Conservation (phyloP, 2,113 vertebrate genomes). For the Cyanoramphus novaezelandiae region DNA sequence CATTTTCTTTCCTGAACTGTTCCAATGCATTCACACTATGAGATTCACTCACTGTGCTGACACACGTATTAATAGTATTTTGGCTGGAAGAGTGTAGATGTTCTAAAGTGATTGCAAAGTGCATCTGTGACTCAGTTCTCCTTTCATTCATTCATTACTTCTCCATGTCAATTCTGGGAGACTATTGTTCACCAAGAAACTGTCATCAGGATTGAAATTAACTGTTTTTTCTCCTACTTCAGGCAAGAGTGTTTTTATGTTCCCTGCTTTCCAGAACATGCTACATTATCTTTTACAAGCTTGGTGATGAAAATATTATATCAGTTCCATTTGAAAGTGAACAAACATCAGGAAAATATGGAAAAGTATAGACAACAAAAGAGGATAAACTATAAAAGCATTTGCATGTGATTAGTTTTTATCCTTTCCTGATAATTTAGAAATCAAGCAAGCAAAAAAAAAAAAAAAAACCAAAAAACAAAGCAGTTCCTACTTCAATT, state of each 20-base stretch:
- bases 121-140: slow-evolving; percentile 86
- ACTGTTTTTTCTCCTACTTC: slow-evolving; percentile 75
- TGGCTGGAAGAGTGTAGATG: slow-evolving; percentile 84
- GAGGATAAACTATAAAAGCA: not conserved
- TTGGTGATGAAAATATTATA: not conserved
- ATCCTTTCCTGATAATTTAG: not conserved
- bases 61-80: slow-evolving; percentile 94
- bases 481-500: not conserved
- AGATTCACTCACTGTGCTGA: slow-evolving; percentile 88
- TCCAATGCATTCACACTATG: slow-evolving; percentile 73
- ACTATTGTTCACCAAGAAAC: slow-evolving; percentile 87
- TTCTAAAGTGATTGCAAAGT: slow-evolving; percentile 85
- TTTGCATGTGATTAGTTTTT: not conserved
- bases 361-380: not conserved
- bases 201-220: slow-evolving; percentile 87
- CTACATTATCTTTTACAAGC: not conserved
- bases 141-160: slow-evolving; percentile 88
- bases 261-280: slow-evolving; percentile 9
- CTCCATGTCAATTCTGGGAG: slow-evolving; percentile 83
- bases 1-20: slow-evolving; percentile 81
- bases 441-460: not conserved
- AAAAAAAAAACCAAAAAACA: not conserved
- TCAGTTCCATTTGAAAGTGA: not conserved
- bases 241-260: not conserved
- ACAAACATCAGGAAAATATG: not conserved